Conservation (phyloP, 2,797 vertebrate genomes). For the Scleropages formosus region DNA sequence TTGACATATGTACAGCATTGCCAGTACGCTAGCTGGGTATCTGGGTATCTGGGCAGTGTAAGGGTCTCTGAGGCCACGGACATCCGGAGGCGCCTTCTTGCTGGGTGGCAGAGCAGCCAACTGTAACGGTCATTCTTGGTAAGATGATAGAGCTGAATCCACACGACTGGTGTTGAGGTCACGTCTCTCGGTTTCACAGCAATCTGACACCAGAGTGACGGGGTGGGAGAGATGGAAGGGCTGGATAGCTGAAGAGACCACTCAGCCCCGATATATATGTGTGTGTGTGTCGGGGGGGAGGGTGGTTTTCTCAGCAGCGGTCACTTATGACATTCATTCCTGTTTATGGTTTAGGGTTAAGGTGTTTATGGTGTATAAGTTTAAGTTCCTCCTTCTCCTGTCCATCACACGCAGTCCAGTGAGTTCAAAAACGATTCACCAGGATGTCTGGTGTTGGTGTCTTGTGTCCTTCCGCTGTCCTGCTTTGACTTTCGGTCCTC, state of each 20-base stretch:
- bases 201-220: neutral
- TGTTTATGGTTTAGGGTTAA: no score
- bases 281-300: neutral
- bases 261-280: no score
- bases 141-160: neutral
- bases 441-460: neutral
- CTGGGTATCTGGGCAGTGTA: no score
- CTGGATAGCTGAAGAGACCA: neutral
- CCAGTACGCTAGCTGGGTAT: no score
- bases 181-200: constrained; percentile 17
- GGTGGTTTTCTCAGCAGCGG: neutral
- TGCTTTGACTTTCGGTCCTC: neutral
- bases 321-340: no score
- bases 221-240: neutral
- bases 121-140: neutral
- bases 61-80: neutral
- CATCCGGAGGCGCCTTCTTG: neutral
- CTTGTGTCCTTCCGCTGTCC: neutral
- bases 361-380: no score
- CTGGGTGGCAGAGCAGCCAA: neutral
- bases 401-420: no score
- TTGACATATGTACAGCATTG: neutral
- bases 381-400: no score
- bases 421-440: no score
- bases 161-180: constrained; percentile 18